Evolutionary conservation across 2,797 vertebrate genomes (phyloP).

Genomic region (Pangasius larnaudii): DNA sequence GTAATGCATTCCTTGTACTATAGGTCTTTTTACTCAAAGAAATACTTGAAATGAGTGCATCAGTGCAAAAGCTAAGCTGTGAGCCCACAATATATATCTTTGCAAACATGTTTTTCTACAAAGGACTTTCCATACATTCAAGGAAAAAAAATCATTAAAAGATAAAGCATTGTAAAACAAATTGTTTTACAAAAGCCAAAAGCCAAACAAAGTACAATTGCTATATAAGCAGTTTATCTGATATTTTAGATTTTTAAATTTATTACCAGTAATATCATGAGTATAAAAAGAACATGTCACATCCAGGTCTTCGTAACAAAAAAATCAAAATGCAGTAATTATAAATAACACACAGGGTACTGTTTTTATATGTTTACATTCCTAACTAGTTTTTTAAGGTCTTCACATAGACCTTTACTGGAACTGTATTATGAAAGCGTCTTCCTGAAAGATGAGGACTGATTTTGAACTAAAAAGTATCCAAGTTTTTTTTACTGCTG

Average conservation of each 20-base stretch:
- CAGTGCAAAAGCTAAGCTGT: constrained; percentile 59
- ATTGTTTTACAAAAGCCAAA: background rate
- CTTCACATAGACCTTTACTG: constrained; percentile 19
- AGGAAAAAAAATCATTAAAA: background rate
- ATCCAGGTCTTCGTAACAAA: background rate
- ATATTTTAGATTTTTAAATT: background rate
- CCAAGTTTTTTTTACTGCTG: background rate
- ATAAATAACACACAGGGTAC: constrained; percentile 53
- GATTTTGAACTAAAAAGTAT: constrained; percentile 10
- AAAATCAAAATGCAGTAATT: background rate
- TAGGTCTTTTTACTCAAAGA: constrained; percentile 39
- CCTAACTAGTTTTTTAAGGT: constrained; percentile 47
- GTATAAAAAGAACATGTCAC: background rate
- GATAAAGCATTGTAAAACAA: background rate
- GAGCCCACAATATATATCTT: constrained; percentile 26
- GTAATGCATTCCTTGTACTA: constrained; percentile 43
- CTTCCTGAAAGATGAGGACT: background rate
- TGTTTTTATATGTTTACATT: constrained; percentile 74
- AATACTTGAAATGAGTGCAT: constrained; percentile 72
- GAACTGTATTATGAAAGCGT: constrained; percentile 29
- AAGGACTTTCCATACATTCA: background rate
- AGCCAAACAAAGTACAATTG: background rate
- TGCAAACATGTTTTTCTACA: constrained; percentile 35
- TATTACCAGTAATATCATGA: background rate
- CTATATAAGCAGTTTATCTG: background rate